Conservation (phyloP, 2,113 vertebrate genomes). For the Protobothrops mucrosquamatus region DNA sequence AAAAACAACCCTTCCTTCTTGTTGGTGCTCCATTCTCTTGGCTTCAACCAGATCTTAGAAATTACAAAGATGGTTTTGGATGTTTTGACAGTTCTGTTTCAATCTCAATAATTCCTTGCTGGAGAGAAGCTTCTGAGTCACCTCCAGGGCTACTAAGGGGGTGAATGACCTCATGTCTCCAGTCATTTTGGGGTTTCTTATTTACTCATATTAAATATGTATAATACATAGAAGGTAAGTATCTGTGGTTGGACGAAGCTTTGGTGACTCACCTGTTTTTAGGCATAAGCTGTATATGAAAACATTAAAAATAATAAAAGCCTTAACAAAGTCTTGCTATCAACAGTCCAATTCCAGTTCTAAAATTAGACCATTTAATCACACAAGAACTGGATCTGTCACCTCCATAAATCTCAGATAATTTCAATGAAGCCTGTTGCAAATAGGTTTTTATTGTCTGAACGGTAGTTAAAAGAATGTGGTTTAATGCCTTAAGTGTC, state of each 20-base stretch:
- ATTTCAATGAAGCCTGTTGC: not conserved
- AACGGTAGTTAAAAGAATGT: not conserved
- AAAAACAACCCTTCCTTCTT: not conserved
- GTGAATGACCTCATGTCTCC: not conserved
- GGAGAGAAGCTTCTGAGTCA: not conserved
- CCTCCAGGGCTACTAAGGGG: no score
- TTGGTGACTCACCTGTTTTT: slow-evolving; percentile 20
- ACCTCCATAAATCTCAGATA: not conserved
- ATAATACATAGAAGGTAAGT: not conserved
- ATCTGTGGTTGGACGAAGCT: not conserved
- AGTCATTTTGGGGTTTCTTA: not conserved
- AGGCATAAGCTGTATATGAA: not conserved
- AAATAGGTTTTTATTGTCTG: not conserved
- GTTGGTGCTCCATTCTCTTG: not conserved
- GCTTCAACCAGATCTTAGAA: not conserved
- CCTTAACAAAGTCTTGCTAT: not conserved
- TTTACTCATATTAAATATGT: not conserved
- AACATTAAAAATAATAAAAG: not conserved
- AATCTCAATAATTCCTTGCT: not conserved
- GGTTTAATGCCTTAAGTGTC: not conserved
- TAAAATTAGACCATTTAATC: not conserved
- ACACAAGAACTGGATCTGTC: not conserved
- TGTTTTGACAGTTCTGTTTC: not conserved
- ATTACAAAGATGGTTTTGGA: not conserved
- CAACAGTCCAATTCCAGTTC: not conserved